Evolutionary conservation across 2,113 vertebrate species (phyloP), one percentile per base, ranked within the genome.

Genomic region (Xenopus borealis): DNA sequence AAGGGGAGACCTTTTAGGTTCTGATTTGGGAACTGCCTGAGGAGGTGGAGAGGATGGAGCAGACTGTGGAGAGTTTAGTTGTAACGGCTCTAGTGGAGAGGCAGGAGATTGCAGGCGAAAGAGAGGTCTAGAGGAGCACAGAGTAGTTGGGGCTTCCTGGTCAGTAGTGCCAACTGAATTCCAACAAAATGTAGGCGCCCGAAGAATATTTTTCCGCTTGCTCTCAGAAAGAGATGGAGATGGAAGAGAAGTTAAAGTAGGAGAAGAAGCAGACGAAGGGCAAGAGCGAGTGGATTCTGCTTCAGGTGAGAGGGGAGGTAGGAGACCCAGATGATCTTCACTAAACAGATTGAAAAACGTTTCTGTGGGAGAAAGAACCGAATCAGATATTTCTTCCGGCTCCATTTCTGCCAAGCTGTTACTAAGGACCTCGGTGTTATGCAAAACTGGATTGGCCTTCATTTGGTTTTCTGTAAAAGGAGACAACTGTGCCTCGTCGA

Each of bases 151-250:
- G 7, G 82, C 46, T 33, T 91, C 88, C 3, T 87, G 72, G 0
- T 72, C 72, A 7, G 84, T 78, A 62, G 88, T 83, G 14, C 91
- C 90, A 20, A 93, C 81, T 0, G 91, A 80, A 53, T 87, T 89
- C 94, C 94, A 96, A 59, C 91, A 92, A 80, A 96, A 96, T 7
- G 86, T 90, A 2, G 94, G 93, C 78, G 93, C 93, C 82, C 93
- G 89, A 33, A 94, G 81, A 19, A 93, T 83, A 27, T 93, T 88
- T 11, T 84, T 86, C 66, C 89, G 92, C 79, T 45, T 90, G 85
- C 9, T 69, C 33, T 76, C 74, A 23, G 45, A 14, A 17, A 78
- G 84, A 8, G 88, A 85, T 12, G 86, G 84, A 65, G 23, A 27
- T 27, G 86, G 47, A 63, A 78, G 53, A 0, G 68, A 78, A 62